These are phyloP conservation scores for Tympanoctomys barrerae DNA, from an alignment of 2,797 vertebrate species.

Conservation along the genomic window DNA sequence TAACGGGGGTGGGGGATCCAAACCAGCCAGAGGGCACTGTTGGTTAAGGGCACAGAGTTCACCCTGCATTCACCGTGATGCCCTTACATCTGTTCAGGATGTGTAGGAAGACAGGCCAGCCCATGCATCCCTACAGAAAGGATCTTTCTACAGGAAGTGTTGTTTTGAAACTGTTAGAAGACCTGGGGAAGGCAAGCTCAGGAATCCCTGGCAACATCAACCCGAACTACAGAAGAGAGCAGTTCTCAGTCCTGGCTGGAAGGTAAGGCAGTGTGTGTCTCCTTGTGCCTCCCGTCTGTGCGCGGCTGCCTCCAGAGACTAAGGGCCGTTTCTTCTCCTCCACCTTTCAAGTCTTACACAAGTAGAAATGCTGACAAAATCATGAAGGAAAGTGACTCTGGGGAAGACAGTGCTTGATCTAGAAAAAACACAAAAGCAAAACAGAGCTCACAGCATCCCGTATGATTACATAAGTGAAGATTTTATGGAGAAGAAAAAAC, in stretches of 20 bases:
- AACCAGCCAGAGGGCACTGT: neutral
- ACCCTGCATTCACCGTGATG: neutral
- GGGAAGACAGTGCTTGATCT: neutral
- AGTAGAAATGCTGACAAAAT: neutral
- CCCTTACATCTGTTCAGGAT: neutral
- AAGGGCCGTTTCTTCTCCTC: neutral
- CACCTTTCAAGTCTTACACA: neutral
- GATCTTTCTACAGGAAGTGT: rapidly evolving
- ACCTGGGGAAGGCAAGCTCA: neutral
- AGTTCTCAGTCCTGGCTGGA: neutral
- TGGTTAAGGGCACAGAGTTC: neutral
- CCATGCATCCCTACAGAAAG: neutral
- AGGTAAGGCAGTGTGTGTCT: neutral
- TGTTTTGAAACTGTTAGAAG: neutral
- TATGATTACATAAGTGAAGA: neutral
- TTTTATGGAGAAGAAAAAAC: neutral
- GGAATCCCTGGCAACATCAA: neutral
- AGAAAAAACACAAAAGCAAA: neutral
- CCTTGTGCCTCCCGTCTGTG: neutral
- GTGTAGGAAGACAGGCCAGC: neutral
- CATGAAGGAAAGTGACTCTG: neutral
- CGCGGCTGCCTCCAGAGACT: neutral
- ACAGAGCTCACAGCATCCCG: neutral
- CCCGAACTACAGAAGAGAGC: neutral
- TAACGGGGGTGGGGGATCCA: neutral